These are phyloP conservation scores for Acipenser transmontanus DNA, from an alignment of 2,797 vertebrate species.

Conservation along the genomic window DNA sequence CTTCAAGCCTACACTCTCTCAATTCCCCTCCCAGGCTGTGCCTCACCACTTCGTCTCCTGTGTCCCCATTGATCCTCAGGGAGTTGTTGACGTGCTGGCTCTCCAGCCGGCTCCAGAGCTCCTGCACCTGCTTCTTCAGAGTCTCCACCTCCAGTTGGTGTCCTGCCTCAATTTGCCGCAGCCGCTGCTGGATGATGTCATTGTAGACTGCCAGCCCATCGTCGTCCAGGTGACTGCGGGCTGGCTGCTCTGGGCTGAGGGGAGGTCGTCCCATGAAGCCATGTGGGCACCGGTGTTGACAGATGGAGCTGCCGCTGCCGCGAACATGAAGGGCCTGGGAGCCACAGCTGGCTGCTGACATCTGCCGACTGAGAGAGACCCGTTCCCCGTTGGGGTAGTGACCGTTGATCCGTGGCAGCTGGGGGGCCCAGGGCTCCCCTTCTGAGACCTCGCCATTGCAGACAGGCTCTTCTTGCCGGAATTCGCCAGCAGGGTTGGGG, in stretches of 20 bases:
- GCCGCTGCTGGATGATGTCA: slow-evolving; percentile 82
- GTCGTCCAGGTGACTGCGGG: slow-evolving; percentile 83
- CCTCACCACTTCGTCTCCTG: slow-evolving; percentile 87
- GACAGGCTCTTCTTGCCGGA: slow-evolving; percentile 54
- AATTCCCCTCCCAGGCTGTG: background rate
- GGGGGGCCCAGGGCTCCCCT: slow-evolving; percentile 40
- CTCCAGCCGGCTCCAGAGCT: slow-evolving; percentile 84
- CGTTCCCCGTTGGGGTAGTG: slow-evolving; percentile 66
- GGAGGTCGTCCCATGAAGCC: slow-evolving; percentile 45
- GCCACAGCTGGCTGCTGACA: slow-evolving; percentile 68
- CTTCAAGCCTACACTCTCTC: background rate
- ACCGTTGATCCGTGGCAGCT: slow-evolving; percentile 52
- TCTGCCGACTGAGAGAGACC: slow-evolving; percentile 71
- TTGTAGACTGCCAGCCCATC: slow-evolving; percentile 86
- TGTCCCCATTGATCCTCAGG: slow-evolving; percentile 79
- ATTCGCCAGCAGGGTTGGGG: slow-evolving; percentile 32
- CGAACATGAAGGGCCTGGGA: slow-evolving; percentile 63
- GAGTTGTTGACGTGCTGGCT: slow-evolving; percentile 71
- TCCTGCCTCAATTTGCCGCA: slow-evolving; percentile 89
- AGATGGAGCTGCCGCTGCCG: slow-evolving; percentile 37
- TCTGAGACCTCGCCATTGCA: slow-evolving; percentile 67
- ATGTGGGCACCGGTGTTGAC: slow-evolving; percentile 67
- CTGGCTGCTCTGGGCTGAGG: slow-evolving; percentile 78
- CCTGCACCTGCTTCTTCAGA: slow-evolving; percentile 91
- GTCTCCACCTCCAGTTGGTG: slow-evolving; percentile 94